Evolutionary conservation across 2,888 invertebrate species (phyloP).

Genomic region (Anoncus sp.): DNA sequence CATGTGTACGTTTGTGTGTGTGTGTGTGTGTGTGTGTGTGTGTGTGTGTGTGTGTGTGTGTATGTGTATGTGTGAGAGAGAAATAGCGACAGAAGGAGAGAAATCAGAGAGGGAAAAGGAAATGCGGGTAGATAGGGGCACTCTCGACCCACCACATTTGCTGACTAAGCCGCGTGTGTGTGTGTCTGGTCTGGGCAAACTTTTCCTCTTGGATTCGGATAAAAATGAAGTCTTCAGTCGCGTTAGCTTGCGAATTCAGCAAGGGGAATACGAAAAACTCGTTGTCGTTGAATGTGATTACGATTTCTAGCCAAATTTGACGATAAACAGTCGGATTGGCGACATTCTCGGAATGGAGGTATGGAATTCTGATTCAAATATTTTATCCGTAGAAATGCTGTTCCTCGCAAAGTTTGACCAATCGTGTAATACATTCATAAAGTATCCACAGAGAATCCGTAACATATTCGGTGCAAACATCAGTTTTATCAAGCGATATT

Average conservation of each 20-base stretch:
- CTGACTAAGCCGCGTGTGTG: slow-evolving; percentile 42
- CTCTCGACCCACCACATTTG: slow-evolving; percentile 37
- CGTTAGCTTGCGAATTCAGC: slow-evolving; percentile 6
- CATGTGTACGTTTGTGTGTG: no score
- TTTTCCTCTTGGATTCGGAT: slow-evolving; percentile 15
- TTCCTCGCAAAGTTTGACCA: background rate
- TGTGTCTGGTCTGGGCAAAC: slow-evolving; percentile 39
- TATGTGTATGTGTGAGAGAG: slow-evolving; percentile 4
- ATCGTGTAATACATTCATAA: slow-evolving; percentile 4
- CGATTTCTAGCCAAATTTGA: slow-evolving; percentile 18
- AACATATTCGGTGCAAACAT: slow-evolving; percentile 9
- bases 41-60: no score
- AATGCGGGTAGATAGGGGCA: slow-evolving; percentile 9
- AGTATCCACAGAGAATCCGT: slow-evolving; percentile 19
- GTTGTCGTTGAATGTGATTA: slow-evolving; percentile 3
- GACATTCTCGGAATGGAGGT: background rate
- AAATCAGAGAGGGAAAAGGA: slow-evolving; percentile 4
- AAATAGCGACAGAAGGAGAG: background rate
- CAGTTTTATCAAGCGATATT: background rate
- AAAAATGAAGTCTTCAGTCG: slow-evolving; percentile 21
- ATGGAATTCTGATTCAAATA: slow-evolving; percentile 7
- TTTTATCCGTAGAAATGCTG: background rate
- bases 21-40: no score
- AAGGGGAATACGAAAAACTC: background rate
- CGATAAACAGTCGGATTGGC: slow-evolving; percentile 2